Base-by-base conservation (phyloP, 2,888 invertebrate species). In the Drosophila nigritarsus region DNA sequence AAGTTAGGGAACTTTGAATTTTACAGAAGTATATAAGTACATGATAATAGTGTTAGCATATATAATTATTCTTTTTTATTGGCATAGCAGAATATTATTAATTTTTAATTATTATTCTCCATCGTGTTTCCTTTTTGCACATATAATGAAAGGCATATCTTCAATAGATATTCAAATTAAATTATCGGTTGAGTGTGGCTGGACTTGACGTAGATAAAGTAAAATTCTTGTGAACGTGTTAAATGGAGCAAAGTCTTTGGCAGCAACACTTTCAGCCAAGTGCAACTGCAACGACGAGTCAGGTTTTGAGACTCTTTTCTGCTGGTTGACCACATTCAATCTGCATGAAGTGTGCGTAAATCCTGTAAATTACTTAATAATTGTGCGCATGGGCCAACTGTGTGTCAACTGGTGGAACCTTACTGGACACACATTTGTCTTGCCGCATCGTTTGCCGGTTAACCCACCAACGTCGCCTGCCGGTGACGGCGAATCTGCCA, bases 381-480 rank as follows among this genome's bases (percentile, higher is more conserved):
- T 75, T 75, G 75, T 59, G 63, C 50, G 54, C 56, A 29, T 51
- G 74, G 56, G 20, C 5, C 71, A 59, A 60, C 48, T 54, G 62
- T 69, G 73, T 77, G 78, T 63, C 74, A 78, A 73, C 73, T 73
- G 56, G 30, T 27, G 50, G 50, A 45, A 51, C 20, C 48, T 42
- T 62, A 61, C 59, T 59, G 30, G 61, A 40, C 64, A 56, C 68
- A 68, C 78, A 75, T 82, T 84, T 87, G 84, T 87, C 75, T 78
- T 71, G 69, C 62, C 49, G 65, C 32, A 56, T 63, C 61, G 65
- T 72, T 67, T 68, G 68, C 50, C 75, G 62, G 63, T n/a, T 7
- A 15, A 45, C 24, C 20, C 24, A 24, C 3, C 27, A 8, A 24
- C 15, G 45, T 2, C 38, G 66, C 56, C 55, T 71, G 78, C 60